Base-by-base conservation (phyloP, 2,888 invertebrate genomes). In the Perithous albicinctus region DNA sequence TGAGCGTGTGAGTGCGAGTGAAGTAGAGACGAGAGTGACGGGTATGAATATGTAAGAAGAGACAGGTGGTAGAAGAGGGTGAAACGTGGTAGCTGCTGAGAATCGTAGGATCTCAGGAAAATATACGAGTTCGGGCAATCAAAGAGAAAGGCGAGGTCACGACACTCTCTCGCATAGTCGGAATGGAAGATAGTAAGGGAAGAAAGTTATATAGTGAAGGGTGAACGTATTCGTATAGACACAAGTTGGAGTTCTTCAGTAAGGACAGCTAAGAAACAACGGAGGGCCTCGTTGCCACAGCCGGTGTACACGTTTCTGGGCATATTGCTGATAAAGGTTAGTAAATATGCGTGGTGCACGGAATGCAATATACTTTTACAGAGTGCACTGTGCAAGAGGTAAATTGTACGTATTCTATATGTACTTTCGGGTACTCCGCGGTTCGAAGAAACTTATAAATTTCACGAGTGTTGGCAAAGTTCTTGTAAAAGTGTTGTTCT, bases 141-240 rank as follows among this genome's bases (percentile, higher is more conserved):
- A 48, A 23, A 64, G 64, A 43, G 38, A 63, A 20, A 63, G 41
- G 18, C 20, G 38, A 63, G 20, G 38, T 38, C 61, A 38, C 20
- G 61, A 38, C 18, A 4, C 12, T 41, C 12, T 41, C 12, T 63
- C 38, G 15, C 8, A 1, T 7, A 48, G 20, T 10, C 48, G 1
- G 8, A 20, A 20, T 20, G 48, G 23, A 48, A 48, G 20, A 20
- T 48, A 48, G 20, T 2, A 10, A 48, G 48, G 48, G 23, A 8
- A 10, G n/a, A n/a, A 48, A 48, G 48, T 48, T 46, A 46, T 46
- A 46, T 46, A 18, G 46, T 18, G 18, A 5, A 18, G 38, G n/a
- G 41, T 41, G 41, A 41, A 10, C 20, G 48, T 23, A 48, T 20
- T 20, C 23, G 48, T 7, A n/a, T n/a, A n/a, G n/a, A 8, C 8